Base-by-base conservation (phyloP, 2,113 vertebrate species). In the Clupea harengus region DNA sequence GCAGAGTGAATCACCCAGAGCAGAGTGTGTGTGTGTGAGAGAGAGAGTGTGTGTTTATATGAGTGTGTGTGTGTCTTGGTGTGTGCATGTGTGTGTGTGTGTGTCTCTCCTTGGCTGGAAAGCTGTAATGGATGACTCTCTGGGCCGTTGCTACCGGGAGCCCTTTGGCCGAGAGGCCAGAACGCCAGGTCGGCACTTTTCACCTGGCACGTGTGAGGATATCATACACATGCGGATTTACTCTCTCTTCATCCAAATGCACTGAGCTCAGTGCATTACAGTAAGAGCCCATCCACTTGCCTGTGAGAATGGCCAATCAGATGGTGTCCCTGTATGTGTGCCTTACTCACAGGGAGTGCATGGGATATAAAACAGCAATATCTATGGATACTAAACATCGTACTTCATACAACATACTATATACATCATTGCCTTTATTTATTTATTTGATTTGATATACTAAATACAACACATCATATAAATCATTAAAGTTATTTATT, bases 1-100 rank as follows among this genome's bases (percentile, higher is more conserved):
- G 82, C n/a, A n/a, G 49, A 82, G 85, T 84, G 86, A 87, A 87
- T 87, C 72, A 83, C 85, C 72, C 9, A 64, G 57, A n/a, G 22
- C 57, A 64, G 5, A 5, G 57, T 10, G 49, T 85, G 22, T 25
- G 20, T 72, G 64, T 32, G 25, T 32, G 64, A 13, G 64, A 32
- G 64, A 32, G 64, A 32, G 64, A 32, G 64, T 25, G 25, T 72
- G 6, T 72, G 64, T 72, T 10, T 72, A n/a, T 32, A 9, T 72
- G 25, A 32, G 64, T 72, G 6, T 72, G 64, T 32, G 64, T 22
- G 20, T 25, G 1, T 64, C 0, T 25, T 0, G 28, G 64, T 72
- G 64, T 72, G n/a, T 72, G 10, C 15, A 25, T 32, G 7, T 72
- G n/a, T 72, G n/a, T 32, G 25, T 72, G 28, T 13, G 64, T 72